Conservation (phyloP, 2,113 vertebrate genomes). For the Anhinga anhinga region DNA sequence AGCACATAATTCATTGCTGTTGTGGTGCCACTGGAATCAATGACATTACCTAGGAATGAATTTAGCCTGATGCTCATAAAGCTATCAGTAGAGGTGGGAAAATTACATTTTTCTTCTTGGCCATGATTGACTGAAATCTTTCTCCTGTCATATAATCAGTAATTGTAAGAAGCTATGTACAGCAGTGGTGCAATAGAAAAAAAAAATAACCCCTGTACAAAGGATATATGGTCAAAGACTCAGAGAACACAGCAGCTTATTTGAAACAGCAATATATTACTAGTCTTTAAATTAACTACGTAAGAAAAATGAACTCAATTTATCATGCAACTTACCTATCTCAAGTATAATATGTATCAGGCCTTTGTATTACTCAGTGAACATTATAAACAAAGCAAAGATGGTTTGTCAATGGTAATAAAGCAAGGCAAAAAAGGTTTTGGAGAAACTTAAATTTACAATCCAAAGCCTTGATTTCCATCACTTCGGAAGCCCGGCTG, state of each 20-base stretch:
- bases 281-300: conserved; percentile 6
- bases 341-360: background rate
- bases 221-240: background rate
- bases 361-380: background rate
- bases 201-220: background rate
- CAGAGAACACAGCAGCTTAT: background rate
- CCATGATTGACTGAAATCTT: conserved; percentile 10
- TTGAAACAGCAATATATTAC: background rate
- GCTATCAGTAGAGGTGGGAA: background rate
- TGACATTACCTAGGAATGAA: background rate
- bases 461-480: background rate
- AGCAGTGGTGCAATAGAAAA: background rate
- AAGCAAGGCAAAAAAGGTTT: background rate
- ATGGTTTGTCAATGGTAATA: background rate
- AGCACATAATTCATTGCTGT: background rate
- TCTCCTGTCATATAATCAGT: conserved; percentile 6
- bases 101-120: background rate
- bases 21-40: background rate
- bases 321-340: background rate
- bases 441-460: background rate
- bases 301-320: conserved; percentile 13
- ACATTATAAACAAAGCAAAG: background rate
- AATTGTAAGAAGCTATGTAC: conserved; percentile 2
- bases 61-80: background rate
- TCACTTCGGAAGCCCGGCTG: background rate